phyloP scores from a whole-genome alignment of 2,797 vertebrate genomes.

The Perodicticus potto region DNA sequence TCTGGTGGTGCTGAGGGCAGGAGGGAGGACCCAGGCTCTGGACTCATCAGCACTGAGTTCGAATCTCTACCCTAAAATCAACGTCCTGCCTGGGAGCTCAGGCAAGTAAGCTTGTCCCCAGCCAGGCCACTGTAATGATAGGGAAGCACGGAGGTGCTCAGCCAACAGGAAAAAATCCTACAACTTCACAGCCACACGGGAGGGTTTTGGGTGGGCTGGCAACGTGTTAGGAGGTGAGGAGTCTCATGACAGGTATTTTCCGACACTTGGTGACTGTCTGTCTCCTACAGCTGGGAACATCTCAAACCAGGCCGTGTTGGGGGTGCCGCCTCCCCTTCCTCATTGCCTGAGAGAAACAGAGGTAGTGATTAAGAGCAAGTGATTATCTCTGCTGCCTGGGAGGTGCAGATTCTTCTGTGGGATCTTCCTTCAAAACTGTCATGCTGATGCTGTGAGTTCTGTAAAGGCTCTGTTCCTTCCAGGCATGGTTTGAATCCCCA shows the following conservation, averaged over 20 bases:
- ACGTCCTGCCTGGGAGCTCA: fast-evolving
- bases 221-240: not conserved
- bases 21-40: not conserved
- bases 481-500: fast-evolving
- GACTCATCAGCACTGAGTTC: not conserved
- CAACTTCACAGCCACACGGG: not conserved
- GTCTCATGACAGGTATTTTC: slow-evolving; percentile 69
- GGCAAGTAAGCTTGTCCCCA: too few relatives aligned
- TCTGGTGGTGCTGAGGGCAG: not conserved
- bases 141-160: fast-evolving
- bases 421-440: not conserved
- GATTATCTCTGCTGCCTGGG: slow-evolving; percentile 7
- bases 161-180: not conserved
- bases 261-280: slow-evolving; percentile 64
- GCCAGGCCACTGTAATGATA: fast-evolving
- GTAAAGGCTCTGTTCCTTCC: not conserved
- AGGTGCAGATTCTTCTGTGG: not conserved
- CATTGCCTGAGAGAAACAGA: slow-evolving; percentile 30
- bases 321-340: slow-evolving; percentile 32
- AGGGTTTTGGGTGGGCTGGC: not conserved
- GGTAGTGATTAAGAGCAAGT: slow-evolving; percentile 61
- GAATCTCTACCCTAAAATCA: fast-evolving
- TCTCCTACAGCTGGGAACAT: slow-evolving; percentile 62
- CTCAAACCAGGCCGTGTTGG: slow-evolving; percentile 38
- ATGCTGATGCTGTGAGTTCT: not conserved